These are phyloP conservation scores for Galagoides demidoff DNA, from an alignment of 2,797 vertebrate species.

Conservation along the genomic window DNA sequence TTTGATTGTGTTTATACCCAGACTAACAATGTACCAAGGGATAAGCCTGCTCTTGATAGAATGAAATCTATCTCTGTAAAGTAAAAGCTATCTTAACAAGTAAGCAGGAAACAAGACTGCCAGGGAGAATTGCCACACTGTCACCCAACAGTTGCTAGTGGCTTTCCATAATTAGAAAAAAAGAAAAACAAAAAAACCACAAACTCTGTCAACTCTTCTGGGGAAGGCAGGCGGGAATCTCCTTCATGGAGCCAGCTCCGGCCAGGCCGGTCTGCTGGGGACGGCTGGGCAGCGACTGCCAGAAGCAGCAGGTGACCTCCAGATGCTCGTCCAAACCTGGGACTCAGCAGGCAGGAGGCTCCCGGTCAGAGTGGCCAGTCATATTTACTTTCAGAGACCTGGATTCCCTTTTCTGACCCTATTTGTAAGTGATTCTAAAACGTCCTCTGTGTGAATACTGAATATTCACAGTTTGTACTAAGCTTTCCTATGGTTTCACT, in stretches of 20 bases:
- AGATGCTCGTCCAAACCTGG: not conserved
- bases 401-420: not conserved
- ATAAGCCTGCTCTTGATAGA: not conserved
- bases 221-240: not conserved
- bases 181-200: not conserved
- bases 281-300: not conserved
- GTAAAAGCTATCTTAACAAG: not conserved
- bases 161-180: not conserved
- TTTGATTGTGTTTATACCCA: not conserved
- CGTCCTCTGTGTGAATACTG: not conserved
- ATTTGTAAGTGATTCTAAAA: not conserved
- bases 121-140: not conserved
- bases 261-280: not conserved
- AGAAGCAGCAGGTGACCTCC: not conserved
- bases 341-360: not conserved
- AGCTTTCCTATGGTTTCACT: not conserved
- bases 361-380: not conserved
- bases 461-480: not conserved
- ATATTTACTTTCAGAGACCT: not conserved
- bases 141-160: not conserved
- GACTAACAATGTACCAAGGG: not conserved
- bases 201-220: not conserved
- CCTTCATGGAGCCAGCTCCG: not conserved
- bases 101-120: not conserved
- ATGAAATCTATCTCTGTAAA: constrained; percentile 27